Conservation (phyloP, 1,140 invertebrate genomes). For the Apis laboriosa region DNA sequence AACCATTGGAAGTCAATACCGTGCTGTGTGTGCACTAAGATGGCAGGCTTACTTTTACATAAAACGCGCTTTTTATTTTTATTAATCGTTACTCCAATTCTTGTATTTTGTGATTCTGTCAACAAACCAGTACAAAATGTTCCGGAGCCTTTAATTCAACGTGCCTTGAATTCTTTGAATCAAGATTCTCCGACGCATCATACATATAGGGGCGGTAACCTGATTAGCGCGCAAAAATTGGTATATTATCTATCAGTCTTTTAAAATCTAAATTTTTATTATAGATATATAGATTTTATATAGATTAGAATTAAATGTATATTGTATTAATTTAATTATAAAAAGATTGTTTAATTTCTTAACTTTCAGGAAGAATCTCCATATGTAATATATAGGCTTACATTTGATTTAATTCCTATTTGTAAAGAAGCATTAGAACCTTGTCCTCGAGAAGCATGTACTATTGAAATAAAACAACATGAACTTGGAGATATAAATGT, state of each 20-base stretch:
- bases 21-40: slow-evolving; percentile 28
- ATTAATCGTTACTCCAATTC: slow-evolving; percentile 11
- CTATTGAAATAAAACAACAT: slow-evolving; percentile 71
- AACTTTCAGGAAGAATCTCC: slow-evolving; percentile 70
- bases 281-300: no score
- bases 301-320: background rate
- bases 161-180: slow-evolving; percentile 69
- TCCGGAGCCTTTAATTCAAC: slow-evolving; percentile 58
- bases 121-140: slow-evolving; percentile 61
- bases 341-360: background rate
- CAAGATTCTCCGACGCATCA: slow-evolving; percentile 68
- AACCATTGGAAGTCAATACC: slow-evolving; percentile 3
- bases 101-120: slow-evolving; percentile 39
- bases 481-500: slow-evolving; percentile 66
- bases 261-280: background rate
- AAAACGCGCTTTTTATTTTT: slow-evolving; percentile 15
- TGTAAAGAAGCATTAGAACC: slow-evolving; percentile 60
- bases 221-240: slow-evolving; percentile 72
- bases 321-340: background rate
- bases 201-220: slow-evolving; percentile 69
- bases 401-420: slow-evolving; percentile 69
- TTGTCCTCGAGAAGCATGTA: slow-evolving; percentile 73
- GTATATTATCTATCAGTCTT: slow-evolving; percentile 56
- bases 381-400: slow-evolving; percentile 70
- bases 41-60: slow-evolving; percentile 49